Conservation (phyloP, 1,140 invertebrate species). For the Pinna nobilis region DNA sequence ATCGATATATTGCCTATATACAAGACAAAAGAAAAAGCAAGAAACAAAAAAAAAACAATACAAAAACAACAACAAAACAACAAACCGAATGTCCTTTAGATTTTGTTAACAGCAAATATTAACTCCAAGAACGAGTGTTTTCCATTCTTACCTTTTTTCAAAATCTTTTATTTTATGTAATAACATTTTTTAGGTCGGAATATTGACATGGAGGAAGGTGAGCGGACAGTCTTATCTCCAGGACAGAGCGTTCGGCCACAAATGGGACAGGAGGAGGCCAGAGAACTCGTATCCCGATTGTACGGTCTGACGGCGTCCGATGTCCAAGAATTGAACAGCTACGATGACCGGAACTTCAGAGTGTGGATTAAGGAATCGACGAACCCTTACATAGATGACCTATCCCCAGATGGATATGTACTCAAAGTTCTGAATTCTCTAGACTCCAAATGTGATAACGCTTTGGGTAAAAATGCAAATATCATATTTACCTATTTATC, state of each 20-base stretch:
- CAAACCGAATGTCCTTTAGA: too few relatives aligned
- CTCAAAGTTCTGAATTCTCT: conserved; percentile 87
- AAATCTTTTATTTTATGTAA: too few relatives aligned
- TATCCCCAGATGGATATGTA: conserved; percentile 80
- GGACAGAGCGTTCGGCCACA: conserved; percentile 35
- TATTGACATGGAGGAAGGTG: background rate
- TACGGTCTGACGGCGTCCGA: conserved; percentile 83
- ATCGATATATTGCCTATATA: too few relatives aligned
- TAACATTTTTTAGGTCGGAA: too few relatives aligned
- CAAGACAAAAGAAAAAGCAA: too few relatives aligned
- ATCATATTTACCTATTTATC: too few relatives aligned
- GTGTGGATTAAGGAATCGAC: conserved; percentile 61
- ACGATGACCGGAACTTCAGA: conserved; percentile 87
- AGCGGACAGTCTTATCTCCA: conserved; percentile 23
- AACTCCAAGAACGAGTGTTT: too few relatives aligned
- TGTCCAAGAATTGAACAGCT: conserved; percentile 83
- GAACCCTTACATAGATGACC: conserved; percentile 44
- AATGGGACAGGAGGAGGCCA: conserved; percentile 41
- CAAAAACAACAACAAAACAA: too few relatives aligned
- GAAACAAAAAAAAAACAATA: too few relatives aligned
- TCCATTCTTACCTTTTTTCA: too few relatives aligned
- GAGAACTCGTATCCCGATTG: conserved; percentile 78
- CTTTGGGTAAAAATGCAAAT: too few relatives aligned
- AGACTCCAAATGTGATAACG: conserved; percentile 81
- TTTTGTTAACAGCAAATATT: too few relatives aligned